Percentiles rank a stretch among this genome's conserved stretches.
Evolutionary conservation across 2,888 invertebrate genomes (phyloP).

Genomic region (Brachyptera putata): DNA sequence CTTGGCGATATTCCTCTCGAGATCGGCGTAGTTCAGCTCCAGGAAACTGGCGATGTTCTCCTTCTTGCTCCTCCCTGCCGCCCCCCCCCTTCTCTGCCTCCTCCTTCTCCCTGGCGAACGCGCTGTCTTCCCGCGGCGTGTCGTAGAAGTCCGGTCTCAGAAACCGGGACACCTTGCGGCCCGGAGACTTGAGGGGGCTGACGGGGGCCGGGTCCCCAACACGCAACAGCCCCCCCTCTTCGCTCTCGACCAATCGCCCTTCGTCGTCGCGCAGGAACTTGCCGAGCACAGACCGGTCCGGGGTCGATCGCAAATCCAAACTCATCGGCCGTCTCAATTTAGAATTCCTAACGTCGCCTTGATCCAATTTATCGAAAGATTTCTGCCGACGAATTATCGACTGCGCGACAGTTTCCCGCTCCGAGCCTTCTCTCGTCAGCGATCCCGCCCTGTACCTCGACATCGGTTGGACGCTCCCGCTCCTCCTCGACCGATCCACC

Average conservation of each 20-base stretch:
- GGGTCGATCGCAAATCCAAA: background rate
- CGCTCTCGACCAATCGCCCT: no score
- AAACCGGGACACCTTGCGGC: conserved; percentile 65
- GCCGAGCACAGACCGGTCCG: background rate
- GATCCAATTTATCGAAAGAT: background rate
- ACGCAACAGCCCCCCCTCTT: no score
- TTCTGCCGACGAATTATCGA: background rate
- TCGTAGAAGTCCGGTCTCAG: conserved; percentile 76
- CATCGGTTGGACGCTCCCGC: background rate
- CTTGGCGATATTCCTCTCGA: conserved; percentile 5
- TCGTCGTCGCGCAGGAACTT: background rate
- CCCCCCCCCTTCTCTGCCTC: conserved; percentile 1
- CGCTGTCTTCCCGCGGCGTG: conserved; percentile 61
- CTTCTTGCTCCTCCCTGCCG: background rate
- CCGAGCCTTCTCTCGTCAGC: no score
- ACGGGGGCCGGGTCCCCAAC: background rate
- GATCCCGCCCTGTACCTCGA: background rate
- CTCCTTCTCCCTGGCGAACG: conserved; percentile 51
- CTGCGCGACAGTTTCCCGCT: background rate
- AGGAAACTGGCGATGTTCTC: background rate
- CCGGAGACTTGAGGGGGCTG: conserved; percentile 10
- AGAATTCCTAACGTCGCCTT: no score
- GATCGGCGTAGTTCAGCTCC: background rate
- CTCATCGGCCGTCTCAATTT: background rate
- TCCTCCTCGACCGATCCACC: background rate